A percentile compares a stretch with the other conserved stretches of the same genome.
Conservation (phyloP, 2,888 invertebrate species). For the Muschampia plurimacula region DNA sequence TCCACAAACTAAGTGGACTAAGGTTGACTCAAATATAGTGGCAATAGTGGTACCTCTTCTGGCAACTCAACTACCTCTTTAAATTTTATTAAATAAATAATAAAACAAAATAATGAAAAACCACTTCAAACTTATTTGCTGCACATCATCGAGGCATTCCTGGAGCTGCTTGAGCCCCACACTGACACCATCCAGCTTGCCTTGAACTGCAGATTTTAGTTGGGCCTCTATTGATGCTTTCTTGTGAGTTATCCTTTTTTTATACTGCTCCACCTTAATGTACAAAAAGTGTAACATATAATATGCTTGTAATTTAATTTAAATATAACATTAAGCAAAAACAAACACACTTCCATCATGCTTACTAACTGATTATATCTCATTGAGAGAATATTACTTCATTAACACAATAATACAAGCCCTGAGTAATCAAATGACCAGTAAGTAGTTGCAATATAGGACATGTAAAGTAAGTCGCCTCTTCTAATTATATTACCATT, state of each 20-base stretch:
- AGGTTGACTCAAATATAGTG: too few species aligned
- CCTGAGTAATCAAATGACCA: too few species aligned
- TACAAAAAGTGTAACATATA: background rate
- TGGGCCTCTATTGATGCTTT: conserved; percentile 97
- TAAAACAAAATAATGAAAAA: background rate
- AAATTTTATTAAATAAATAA: too few species aligned
- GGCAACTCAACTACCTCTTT: too few species aligned
- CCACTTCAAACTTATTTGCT: conserved; percentile 87
- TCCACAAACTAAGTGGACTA: background rate
- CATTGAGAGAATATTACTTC: too few species aligned
- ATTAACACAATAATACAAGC: too few species aligned
- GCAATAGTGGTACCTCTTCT: too few species aligned
- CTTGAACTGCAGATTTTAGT: conserved; percentile 99
- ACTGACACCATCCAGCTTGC: conserved; percentile 98
- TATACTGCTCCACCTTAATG: conserved; percentile 90
- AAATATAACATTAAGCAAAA: too few species aligned
- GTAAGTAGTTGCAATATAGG: too few species aligned
- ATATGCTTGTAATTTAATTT: too few species aligned
- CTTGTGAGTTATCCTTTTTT: conserved; percentile 90
- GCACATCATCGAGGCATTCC: conserved; percentile 93
- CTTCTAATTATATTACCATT: too few species aligned
- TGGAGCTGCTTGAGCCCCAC: conserved; percentile 96
- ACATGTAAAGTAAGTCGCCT: too few species aligned
- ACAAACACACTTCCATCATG: background rate
- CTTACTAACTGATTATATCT: background rate